Evolutionary conservation across 1,140 invertebrate species (phyloP).

Genomic region (Delia radicum): DNA sequence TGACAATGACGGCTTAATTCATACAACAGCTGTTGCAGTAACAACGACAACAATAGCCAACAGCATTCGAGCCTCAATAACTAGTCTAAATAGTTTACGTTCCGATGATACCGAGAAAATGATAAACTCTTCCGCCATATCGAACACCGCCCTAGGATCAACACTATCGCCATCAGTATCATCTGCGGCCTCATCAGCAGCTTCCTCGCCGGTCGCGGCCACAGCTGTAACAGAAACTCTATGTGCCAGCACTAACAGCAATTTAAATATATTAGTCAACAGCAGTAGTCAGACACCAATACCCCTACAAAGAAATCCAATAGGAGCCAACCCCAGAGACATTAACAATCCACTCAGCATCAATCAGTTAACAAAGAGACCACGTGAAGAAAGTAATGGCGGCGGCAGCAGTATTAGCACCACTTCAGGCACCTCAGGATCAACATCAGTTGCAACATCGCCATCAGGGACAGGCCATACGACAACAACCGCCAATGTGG

Average conservation of each 20-base stretch:
- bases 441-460: background rate
- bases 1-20: background rate
- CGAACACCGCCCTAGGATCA: background rate
- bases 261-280: background rate
- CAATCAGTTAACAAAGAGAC: slow-evolving; percentile 73
- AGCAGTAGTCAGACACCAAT: background rate
- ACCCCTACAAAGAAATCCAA: slow-evolving; percentile 63
- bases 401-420: background rate
- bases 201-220: background rate
- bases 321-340: slow-evolving; percentile 86
- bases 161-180: background rate
- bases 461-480: background rate
- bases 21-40: background rate
- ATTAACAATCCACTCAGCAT: slow-evolving; percentile 89
- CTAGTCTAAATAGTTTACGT: background rate
- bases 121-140: background rate
- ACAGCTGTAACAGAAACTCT: background rate
- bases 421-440: background rate
- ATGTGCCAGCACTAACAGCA: background rate
- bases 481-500: slow-evolving; percentile 3
- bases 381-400: slow-evolving; percentile 32
- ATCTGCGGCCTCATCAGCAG: slow-evolving; percentile 22
- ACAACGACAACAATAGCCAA: background rate
- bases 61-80: background rate
- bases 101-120: background rate